Percentiles rank a stretch among this genome's conserved stretches.
These are phyloP conservation scores for Picathartes gymnocephalus DNA, from an alignment of 2,113 vertebrate species.

Conservation along the genomic window DNA sequence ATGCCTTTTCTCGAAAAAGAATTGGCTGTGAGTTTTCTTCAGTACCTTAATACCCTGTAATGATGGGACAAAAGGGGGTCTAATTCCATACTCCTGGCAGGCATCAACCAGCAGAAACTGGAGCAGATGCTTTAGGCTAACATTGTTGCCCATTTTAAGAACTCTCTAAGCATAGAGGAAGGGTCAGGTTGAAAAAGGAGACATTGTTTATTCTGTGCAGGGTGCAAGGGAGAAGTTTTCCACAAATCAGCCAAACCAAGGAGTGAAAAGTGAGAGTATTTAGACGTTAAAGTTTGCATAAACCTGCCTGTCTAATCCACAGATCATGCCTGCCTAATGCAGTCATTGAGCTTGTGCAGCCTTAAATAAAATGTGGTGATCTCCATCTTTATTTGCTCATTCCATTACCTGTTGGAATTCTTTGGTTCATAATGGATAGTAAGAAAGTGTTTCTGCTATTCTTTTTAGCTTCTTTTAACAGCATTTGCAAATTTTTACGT, in stretches of 20 bases:
- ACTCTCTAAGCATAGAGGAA: neutral
- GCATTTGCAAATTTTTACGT: neutral
- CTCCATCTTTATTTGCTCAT: neutral
- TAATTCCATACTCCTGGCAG: neutral
- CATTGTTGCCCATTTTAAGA: neutral
- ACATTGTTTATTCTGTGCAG: neutral
- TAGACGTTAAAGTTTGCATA: neutral
- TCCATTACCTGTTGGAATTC: neutral
- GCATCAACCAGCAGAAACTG: neutral
- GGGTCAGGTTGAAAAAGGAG: neutral
- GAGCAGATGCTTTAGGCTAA: neutral
- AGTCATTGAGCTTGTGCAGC: neutral
- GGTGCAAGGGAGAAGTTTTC: neutral
- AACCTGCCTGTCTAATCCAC: neutral
- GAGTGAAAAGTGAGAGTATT: neutral
- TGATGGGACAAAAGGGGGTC: neutral
- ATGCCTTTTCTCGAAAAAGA: neutral
- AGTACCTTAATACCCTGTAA: neutral
- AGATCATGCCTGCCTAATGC: neutral
- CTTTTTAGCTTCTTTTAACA: neutral
- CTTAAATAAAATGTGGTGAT: neutral
- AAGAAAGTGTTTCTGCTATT: neutral
- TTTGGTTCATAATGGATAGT: neutral
- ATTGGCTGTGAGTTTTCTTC: neutral
- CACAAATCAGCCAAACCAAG: neutral